Base-by-base conservation (phyloP, 2,113 vertebrate genomes). In the Syngnathus typhle region DNA sequence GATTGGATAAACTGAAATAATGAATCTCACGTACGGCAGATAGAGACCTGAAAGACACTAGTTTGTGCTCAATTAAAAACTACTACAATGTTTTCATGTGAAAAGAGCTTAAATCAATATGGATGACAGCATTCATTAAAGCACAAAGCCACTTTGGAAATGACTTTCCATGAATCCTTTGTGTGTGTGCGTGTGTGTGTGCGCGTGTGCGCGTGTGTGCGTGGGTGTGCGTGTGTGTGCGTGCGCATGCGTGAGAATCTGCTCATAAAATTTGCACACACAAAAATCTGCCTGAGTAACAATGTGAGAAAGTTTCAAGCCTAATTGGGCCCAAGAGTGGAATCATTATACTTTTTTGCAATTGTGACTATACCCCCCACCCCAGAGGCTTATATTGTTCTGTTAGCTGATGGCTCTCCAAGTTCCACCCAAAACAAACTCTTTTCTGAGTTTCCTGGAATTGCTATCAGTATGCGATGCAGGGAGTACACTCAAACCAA, bases 71-170 rank as follows among this genome's bases (percentile, higher is more conserved):
- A 7, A 16, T 32, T 58, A 36, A 32, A 58, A 58, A 3, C 1
- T 15, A 58, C 32, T 36, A 36, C 27, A 58, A 23, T 19, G 18
- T 51, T 51, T n/a, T 51, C 1, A 19, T 51, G 47, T 18, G 47
- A 51, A 51, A 51, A 51, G 7, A 51, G 47, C 47, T 19, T n/a
- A 51, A n/a, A 51, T 18, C 47, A 0, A n/a, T 18, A 46, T 51
- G 47, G 7, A 54, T 46, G 62, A 49, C 60, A 49, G 23, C 23
- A 15, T 38, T 64, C 19, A 65, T 51, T 60, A 23, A 74, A 54
- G 64, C 49, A 39, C 61, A 69, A 51, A 51, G 16, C 47, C 44
- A 15, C 44, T 47, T 16, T 47, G 44, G 5, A 47, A 16, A 47
- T 56, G 5, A 27, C 12, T 13, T 32, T 18, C 16, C 7, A 18